Conservation (phyloP, 2,113 vertebrate genomes). For the Gopherus evgoodei region DNA sequence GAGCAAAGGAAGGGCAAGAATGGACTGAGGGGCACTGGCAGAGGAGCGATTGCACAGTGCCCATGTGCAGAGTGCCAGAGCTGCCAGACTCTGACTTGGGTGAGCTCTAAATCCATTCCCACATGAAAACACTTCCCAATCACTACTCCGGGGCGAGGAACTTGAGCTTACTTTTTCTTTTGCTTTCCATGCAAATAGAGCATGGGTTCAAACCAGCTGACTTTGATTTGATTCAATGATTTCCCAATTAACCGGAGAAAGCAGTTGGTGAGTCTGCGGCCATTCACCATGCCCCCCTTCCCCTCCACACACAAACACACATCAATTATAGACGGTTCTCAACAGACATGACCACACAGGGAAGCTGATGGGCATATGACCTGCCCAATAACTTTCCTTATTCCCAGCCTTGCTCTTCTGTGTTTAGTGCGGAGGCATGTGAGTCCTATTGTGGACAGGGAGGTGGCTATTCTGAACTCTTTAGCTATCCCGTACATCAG, state of each 20-base stretch:
- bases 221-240: neutral
- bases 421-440: neutral
- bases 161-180: neutral
- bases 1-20: neutral
- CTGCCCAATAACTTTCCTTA: neutral
- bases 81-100: neutral
- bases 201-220: constrained; percentile 50
- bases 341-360: neutral
- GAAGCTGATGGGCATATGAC: neutral
- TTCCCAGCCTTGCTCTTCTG: neutral
- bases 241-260: constrained; percentile 25
- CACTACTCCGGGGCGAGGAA: neutral
- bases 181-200: constrained; percentile 25
- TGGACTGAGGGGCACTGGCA: neutral
- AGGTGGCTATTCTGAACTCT: neutral
- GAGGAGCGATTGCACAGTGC: neutral
- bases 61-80: neutral
- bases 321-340: neutral
- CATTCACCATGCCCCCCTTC: neutral
- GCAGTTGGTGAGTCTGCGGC: neutral
- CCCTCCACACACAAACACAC: fast-evolving
- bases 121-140: neutral
- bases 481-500: neutral
- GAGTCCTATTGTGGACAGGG: neutral
- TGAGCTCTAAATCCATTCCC: neutral